These are phyloP conservation scores for Zonitis immaculata DNA, from an alignment of 2,888 invertebrate species.

Conservation along the genomic window DNA sequence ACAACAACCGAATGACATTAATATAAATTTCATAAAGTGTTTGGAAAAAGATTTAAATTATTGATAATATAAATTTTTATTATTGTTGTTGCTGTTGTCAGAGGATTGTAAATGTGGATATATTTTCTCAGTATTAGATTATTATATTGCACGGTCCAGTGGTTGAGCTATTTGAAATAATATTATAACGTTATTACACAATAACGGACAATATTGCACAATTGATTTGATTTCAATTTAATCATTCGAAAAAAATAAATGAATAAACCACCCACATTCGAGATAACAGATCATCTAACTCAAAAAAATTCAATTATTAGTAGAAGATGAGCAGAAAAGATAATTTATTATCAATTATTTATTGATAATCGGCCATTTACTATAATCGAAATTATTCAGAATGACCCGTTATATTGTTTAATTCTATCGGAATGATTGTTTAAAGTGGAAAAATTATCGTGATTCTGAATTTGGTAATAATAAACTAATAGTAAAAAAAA, in stretches of 20 bases:
- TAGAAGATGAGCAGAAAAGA: background rate
- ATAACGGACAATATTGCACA: slow-evolving; percentile 5
- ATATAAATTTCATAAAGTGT: background rate
- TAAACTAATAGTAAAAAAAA: background rate
- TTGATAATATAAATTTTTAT: background rate
- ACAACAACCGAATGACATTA: background rate
- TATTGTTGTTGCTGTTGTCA: background rate
- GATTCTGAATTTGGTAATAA: background rate
- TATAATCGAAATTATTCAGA: background rate
- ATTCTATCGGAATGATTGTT: background rate
- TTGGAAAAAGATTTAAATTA: background rate
- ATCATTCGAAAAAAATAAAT: background rate
- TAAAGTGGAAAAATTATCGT: background rate
- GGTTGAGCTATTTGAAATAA: background rate
- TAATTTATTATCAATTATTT: background rate
- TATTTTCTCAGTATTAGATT: background rate
- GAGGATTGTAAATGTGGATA: background rate
- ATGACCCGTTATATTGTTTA: background rate
- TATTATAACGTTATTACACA: slow-evolving; percentile 1
- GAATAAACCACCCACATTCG: background rate
- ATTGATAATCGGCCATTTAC: background rate
- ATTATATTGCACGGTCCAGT: background rate
- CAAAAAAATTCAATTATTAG: background rate
- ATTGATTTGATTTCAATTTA: background rate
- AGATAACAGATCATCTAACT: background rate